Conservation (phyloP, 2,113 vertebrate genomes). For the Stictonetta naevosa region DNA sequence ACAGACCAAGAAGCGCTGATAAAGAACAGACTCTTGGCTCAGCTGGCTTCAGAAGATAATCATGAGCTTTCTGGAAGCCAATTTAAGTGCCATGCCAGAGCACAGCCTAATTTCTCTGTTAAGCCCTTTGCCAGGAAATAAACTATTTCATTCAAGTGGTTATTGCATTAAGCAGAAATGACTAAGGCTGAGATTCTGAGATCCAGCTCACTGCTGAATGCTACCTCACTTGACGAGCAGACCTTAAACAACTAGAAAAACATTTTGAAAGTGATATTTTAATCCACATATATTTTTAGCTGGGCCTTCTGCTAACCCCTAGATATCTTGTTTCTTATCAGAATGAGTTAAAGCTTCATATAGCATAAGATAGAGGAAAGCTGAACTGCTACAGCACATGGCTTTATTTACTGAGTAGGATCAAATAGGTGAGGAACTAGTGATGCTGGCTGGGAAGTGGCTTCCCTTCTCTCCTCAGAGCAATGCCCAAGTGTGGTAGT, state of each 20-base stretch:
- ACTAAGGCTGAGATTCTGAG: conserved; percentile 35
- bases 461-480: neutral
- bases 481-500: neutral
- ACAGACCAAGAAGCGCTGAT: conserved; percentile 32
- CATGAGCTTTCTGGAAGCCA: conserved; percentile 60
- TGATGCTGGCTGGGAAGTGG: neutral
- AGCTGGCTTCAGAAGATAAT: conserved; percentile 33
- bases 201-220: conserved; percentile 32
- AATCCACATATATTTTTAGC: conserved; percentile 13
- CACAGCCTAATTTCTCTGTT: conserved; percentile 51
- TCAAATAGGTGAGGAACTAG: neutral
- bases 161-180: conserved; percentile 65
- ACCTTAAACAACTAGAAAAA: conserved; percentile 35
- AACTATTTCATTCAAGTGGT: conserved; percentile 62
- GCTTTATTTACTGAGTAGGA: neutral
- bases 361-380: neutral
- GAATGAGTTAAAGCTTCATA: neutral
- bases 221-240: conserved; percentile 38
- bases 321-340: conserved; percentile 26
- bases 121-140: conserved; percentile 64
- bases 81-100: conserved; percentile 57
- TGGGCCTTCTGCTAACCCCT: neutral
- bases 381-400: neutral
- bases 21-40: conserved; percentile 63
- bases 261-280: conserved; percentile 14